Conservation (phyloP, 2,113 vertebrate species). For the Fukomys damarensis region DNA sequence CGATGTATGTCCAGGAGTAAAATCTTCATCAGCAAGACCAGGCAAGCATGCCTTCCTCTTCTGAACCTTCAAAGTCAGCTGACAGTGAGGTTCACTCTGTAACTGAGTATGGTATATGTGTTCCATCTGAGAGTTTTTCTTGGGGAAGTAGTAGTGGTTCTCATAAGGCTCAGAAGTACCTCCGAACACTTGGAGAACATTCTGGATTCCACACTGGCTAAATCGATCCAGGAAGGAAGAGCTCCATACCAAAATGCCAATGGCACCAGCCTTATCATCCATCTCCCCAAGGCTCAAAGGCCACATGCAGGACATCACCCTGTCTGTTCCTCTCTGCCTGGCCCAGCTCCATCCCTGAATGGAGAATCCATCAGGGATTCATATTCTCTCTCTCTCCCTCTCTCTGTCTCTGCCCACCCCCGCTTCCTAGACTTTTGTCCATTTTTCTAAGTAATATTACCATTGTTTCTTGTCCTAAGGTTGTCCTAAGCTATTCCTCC, state of each 20-base stretch:
- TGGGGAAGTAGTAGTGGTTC: background rate
- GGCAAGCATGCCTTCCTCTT: background rate
- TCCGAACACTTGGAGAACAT: background rate
- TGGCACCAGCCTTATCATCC: background rate
- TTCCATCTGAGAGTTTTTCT: background rate
- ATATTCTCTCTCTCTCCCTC: no score
- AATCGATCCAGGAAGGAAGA: background rate
- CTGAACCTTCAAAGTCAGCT: background rate
- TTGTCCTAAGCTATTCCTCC: no score
- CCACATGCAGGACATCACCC: rapidly evolving
- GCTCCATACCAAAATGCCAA: background rate
- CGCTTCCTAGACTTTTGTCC: background rate
- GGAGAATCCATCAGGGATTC: no score
- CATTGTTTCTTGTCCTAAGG: background rate
- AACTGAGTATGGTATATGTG: no score
- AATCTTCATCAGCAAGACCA: background rate
- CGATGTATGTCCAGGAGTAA: background rate
- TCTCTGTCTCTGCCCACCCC: no score
- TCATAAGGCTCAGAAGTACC: background rate
- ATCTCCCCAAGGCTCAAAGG: no score
- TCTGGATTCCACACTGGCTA: background rate
- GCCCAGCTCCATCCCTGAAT: rapidly evolving
- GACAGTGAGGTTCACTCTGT: no score
- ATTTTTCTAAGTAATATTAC: background rate
- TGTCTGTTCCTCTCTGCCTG: rapidly evolving